Base-by-base conservation (phyloP, 2,797 vertebrate genomes). In the Myotis pilosus region DNA sequence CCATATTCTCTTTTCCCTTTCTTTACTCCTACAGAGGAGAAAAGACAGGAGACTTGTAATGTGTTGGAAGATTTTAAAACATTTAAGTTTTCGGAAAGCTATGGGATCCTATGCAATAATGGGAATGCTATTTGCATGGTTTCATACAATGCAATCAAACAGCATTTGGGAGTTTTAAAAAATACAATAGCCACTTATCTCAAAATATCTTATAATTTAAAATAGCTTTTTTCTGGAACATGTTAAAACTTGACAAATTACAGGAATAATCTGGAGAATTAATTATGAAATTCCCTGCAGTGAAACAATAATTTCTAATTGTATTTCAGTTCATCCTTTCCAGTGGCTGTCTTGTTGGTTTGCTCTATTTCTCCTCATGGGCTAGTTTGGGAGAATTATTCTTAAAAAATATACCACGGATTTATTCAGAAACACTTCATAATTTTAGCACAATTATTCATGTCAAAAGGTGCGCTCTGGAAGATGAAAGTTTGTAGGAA, bases 351-450 rank as follows among this genome's bases (percentile, higher is more conserved):
- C 88, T 82, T 51, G 6, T 85, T 95, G 96, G 10, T 55, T 95
- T 96, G 64, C 36, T 92, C 1, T 71, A n/a, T 72, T 91, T 96
- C n/a, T 86, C 49, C 13, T 83, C 5, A 20, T 90, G 79, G 57
- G 6, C 36, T 82, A 85, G 11, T 82, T 86, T 13, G 6, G 6
- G 20, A 82, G 16, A 90, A 72, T 36, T 22, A 79, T 41, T 92
- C 4, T 68, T 38, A 64, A 80, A 85, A 89, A 75, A 44, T 49
- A 33, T 47, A 9, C 5, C 9, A 0, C n/a, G 30, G 33, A 44
- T 81, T 91, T 95, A 75, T 66, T 88, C 51, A 57, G 79, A 86
- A 95, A 28, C 25, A 60, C 20, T 90, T 79, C 17, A 85, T 71
- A 79, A 62, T 85, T 72, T 96, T 47, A 49, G 4, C 30, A 79